These are phyloP conservation scores for Dolichotis patagonum DNA, from an alignment of 2,113 vertebrate species.

Conservation along the genomic window DNA sequence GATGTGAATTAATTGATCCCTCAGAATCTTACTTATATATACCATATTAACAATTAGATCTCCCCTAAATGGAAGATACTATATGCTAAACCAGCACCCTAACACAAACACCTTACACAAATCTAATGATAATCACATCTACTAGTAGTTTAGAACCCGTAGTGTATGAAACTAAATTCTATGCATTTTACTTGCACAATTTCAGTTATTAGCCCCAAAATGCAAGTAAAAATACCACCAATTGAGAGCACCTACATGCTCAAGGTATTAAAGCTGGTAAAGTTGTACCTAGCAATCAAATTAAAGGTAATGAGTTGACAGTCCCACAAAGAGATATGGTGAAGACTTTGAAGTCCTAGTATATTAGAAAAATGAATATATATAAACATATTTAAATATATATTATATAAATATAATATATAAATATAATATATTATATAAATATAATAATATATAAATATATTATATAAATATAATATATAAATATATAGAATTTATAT, in stretches of 20 bases:
- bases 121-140: not conserved
- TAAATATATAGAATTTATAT: too few relatives aligned
- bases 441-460: too few relatives aligned
- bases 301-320: not conserved
- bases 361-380: not conserved
- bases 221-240: not conserved
- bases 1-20: not conserved
- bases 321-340: not conserved
- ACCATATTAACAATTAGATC: not conserved
- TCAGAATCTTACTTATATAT: not conserved
- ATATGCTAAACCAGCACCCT: not conserved
- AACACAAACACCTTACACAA: not conserved
- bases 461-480: too few relatives aligned
- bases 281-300: not conserved
- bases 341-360: not conserved
- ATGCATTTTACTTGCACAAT: not conserved
- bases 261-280: not conserved
- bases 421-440: too few relatives aligned
- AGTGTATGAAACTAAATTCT: not conserved
- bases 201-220: not conserved
- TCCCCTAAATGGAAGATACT: not conserved
- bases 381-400: too few relatives aligned
- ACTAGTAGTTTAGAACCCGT: not conserved
- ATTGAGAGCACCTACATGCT: not conserved
- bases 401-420: too few relatives aligned